Evolutionary conservation across 2,888 invertebrate species (phyloP), one percentile per base, ranked within the genome.

Genomic region (Drosophila pullipes): DNA sequence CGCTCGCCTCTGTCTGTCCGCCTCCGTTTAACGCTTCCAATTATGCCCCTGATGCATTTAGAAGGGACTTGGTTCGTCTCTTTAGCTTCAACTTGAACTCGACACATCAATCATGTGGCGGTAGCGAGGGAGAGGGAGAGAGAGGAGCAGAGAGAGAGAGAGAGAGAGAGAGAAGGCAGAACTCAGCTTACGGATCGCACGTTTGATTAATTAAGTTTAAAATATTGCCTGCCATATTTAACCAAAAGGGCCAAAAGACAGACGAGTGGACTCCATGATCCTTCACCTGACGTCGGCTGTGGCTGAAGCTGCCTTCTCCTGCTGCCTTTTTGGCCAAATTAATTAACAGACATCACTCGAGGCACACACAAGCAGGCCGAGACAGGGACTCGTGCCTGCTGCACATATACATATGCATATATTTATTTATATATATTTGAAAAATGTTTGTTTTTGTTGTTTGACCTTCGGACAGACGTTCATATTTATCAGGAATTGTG

Each of bases 1-100:
- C 52, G 61, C 67, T 58, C 41, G 70, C 10, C 63, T 47, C 57
- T 39, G 57, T 71, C 89, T 92, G 91, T 91, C 91, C 91, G 90
- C 91, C 91, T 58, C 89, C 85, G 75, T 91, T 92, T 90, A 83
- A 81, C 91, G 88, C 91, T 87, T 87, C 71, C 88, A 89, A 82
- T 84, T 89, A 81, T 81, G 77, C 75, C 49, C 47, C 57, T 18
- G 50, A 63, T 49, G 57, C 33, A 16, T 35, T 41, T 39, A 9
- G 59, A 33, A 33, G 60, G 60, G 39, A 25, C 65, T 25, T 55
- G 67, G 58, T 22, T 55, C 28, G 41, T 59, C 49, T 52, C 61
- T 11, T 25, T 50, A 47, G 47, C 39, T 30, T 55, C 47, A 52
- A 37, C 50, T 33, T 44, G 25, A 57, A 52, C 73, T 62, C 47